Evolutionary conservation across 2,113 vertebrate species (phyloP).

Genomic region (Callaeas wilsoni): DNA sequence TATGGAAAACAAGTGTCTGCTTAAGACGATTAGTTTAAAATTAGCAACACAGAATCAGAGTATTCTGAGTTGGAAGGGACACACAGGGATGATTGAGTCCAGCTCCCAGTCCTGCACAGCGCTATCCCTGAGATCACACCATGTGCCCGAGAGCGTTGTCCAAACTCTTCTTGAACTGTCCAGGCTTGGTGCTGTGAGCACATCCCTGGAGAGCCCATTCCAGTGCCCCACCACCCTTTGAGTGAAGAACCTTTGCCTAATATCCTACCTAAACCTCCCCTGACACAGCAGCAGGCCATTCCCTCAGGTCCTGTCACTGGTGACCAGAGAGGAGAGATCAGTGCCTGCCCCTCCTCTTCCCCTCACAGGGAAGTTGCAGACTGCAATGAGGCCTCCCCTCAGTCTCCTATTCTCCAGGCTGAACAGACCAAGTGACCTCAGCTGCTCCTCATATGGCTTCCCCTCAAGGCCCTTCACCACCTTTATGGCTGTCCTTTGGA

Average conservation of each 20-base stretch:
- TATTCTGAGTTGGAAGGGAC: not conserved
- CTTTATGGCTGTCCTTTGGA: not conserved
- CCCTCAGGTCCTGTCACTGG: not conserved
- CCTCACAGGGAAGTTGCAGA: rapidly evolving
- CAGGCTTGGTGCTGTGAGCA: not conserved
- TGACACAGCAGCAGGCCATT: not conserved
- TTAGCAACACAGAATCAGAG: not conserved
- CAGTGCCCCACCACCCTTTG: not conserved
- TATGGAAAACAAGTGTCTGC: conserved; percentile 18
- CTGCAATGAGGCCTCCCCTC: not conserved
- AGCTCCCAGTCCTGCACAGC: not conserved
- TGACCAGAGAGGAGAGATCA: not conserved
- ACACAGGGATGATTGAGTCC: not conserved
- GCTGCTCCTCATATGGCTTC: rapidly evolving
- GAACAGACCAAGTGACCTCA: not conserved
- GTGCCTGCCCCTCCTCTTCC: not conserved
- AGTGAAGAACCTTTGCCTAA: not conserved
- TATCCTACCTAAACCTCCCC: not conserved
- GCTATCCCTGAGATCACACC: not conserved
- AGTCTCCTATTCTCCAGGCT: not conserved
- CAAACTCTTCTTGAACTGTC: not conserved
- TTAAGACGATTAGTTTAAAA: conserved; percentile 26
- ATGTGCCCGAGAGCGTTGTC: not conserved
- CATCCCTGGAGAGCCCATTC: not conserved
- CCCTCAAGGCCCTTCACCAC: not conserved